Conservation (phyloP, 2,113 vertebrate species). For the Zeus faber region DNA sequence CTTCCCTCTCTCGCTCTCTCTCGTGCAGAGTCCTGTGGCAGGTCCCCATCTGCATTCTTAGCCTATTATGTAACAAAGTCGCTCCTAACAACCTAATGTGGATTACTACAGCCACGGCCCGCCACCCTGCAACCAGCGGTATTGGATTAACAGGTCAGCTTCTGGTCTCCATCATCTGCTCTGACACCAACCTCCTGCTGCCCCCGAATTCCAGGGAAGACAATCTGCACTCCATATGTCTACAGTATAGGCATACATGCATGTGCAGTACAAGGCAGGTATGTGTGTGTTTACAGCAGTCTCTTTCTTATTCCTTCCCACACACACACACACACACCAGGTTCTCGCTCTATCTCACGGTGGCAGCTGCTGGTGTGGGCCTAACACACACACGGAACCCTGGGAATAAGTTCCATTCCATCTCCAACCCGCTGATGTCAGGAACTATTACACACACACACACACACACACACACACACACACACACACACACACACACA, state of each 20-base stretch:
- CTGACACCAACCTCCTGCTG: not conserved
- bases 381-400: conserved; percentile 30
- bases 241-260: not conserved
- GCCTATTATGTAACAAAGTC: conserved; percentile 34
- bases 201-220: too few relatives aligned
- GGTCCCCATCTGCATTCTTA: conserved; percentile 35
- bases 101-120: conserved; percentile 42
- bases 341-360: too few relatives aligned
- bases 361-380: conserved; percentile 27
- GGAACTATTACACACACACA: conserved; percentile 36
- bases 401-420: conserved; percentile 46
- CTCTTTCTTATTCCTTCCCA: too few relatives aligned
- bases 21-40: too few relatives aligned
- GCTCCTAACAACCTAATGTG: conserved; percentile 44
- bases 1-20: too few relatives aligned
- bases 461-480: conserved; percentile 20
- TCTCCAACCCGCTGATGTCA: conserved; percentile 51
- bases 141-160: conserved; percentile 42
- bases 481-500: conserved; percentile 15
- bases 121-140: conserved; percentile 25
- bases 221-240: too few relatives aligned
- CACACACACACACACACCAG: too few relatives aligned
- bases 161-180: conserved; percentile 13
- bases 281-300: too few relatives aligned
- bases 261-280: not conserved